Evolutionary conservation across 1,140 invertebrate genomes (phyloP).

Genomic region (Geopemphigus sp.): DNA sequence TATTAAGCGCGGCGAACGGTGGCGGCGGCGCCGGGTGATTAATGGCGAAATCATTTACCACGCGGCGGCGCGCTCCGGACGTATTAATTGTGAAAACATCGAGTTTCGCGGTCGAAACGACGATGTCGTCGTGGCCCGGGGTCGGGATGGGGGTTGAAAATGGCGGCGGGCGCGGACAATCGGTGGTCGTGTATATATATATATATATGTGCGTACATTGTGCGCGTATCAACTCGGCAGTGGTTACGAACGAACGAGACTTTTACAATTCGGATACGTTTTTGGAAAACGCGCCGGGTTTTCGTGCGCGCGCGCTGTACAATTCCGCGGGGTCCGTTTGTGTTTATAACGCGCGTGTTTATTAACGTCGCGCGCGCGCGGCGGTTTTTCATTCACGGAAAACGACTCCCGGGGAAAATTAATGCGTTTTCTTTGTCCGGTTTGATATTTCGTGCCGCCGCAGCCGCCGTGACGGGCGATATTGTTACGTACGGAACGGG

Average conservation of each 20-base stretch:
- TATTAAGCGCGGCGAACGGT: too few species aligned
- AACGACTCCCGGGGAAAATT: conserved; percentile 35
- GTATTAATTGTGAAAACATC: conserved; percentile 11
- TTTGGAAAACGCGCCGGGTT: too few species aligned
- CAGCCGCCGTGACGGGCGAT: background rate
- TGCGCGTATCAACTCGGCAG: background rate
- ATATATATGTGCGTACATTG: background rate
- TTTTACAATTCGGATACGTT: conserved; percentile 1
- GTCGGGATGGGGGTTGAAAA: background rate
- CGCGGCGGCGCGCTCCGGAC: background rate
- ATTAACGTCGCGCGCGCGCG: conserved; percentile 25
- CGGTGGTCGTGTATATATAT: too few species aligned
- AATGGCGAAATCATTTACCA: conserved; percentile 16
- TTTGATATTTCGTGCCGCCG: conserved; percentile 22
- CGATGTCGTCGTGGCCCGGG: background rate
- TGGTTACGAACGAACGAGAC: background rate
- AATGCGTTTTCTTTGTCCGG: conserved; percentile 50
- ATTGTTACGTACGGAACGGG: conserved; percentile 3
- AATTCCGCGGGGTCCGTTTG: background rate
- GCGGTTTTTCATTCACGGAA: conserved; percentile 32
- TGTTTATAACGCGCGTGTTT: conserved; percentile 21
- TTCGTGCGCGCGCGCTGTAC: background rate
- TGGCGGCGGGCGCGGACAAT: background rate
- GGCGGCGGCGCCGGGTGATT: background rate
- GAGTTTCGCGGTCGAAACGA: background rate